A percentile compares a stretch with the other conserved stretches of the same genome.
These are phyloP conservation scores for Maconellicoccus hirsutus DNA, from an alignment of 1,140 invertebrate species.

Conservation along the genomic window DNA sequence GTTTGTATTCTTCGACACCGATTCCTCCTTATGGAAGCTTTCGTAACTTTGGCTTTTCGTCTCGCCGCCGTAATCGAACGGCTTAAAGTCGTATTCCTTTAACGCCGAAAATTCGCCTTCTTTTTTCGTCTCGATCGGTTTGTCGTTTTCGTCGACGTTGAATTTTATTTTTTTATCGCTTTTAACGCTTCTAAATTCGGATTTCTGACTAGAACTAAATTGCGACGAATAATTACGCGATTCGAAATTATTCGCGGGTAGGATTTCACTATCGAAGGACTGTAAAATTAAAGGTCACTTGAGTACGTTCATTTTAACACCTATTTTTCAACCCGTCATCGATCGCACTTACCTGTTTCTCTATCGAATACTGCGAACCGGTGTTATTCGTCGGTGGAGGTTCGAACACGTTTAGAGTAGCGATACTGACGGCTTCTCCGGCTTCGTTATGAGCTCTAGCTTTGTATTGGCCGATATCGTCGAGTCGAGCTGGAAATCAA, in stretches of 20 bases:
- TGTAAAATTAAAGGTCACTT: slow-evolving; percentile 18
- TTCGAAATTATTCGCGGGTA: not conserved
- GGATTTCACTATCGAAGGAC: not conserved
- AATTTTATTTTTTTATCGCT: not conserved
- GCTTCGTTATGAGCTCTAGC: slow-evolving; percentile 57
- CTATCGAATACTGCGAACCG: not conserved
- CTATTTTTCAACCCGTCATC: no score
- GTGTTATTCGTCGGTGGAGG: slow-evolving; percentile 35
- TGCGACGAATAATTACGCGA: not conserved
- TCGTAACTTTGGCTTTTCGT: not conserved
- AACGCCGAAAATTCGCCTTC: not conserved
- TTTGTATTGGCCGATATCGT: slow-evolving; percentile 58
- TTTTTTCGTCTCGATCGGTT: not conserved
- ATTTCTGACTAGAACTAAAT: not conserved
- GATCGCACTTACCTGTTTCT: not conserved
- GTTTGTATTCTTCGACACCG: slow-evolving; percentile 3
- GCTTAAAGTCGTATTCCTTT: not conserved
- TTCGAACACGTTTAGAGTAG: slow-evolving; percentile 61
- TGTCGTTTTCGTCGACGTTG: slow-evolving; percentile 16
- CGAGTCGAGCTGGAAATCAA: slow-evolving; percentile 39
- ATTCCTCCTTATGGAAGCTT: slow-evolving; percentile 21
- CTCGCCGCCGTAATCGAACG: not conserved
- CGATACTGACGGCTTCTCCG: slow-evolving; percentile 62
- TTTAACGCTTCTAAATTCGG: slow-evolving; percentile 7
- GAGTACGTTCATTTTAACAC: no score